A percentile compares a stretch with the other conserved stretches of the same genome.
Evolutionary conservation across 2,888 invertebrate species (phyloP).

Genomic region (Cephus rjabovi): DNA sequence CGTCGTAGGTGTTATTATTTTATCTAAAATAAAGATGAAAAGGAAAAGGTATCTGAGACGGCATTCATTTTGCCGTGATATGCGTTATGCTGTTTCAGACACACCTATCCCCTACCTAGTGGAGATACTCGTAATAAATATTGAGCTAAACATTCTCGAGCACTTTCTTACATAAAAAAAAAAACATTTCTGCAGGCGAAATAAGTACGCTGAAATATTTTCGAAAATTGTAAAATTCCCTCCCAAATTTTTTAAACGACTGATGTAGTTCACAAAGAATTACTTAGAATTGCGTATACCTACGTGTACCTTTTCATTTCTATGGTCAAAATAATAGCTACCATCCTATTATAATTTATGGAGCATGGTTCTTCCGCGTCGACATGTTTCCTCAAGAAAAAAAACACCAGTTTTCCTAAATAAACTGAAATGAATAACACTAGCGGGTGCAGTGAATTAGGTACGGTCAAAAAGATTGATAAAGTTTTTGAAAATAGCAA

Average conservation of each 20-base stretch:
- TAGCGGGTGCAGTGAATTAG: background rate
- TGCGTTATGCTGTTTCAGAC: background rate
- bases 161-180: background rate
- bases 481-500: constrained; percentile 18
- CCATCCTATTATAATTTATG: background rate
- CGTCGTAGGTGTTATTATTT: background rate
- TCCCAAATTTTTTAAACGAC: background rate
- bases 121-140: background rate
- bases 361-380: background rate
- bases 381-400: background rate
- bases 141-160: background rate
- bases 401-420: background rate
- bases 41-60: background rate
- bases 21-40: background rate
- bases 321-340: background rate
- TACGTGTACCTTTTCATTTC: background rate
- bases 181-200: background rate
- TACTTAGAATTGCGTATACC: background rate
- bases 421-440: background rate
- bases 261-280: background rate
- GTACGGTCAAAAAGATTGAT: constrained; percentile 29
- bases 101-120: background rate
- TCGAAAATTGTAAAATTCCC: background rate
- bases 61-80: background rate
- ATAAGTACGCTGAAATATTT: background rate